These are phyloP conservation scores for Labia minor DNA, from an alignment of 2,888 invertebrate species.

Conservation along the genomic window DNA sequence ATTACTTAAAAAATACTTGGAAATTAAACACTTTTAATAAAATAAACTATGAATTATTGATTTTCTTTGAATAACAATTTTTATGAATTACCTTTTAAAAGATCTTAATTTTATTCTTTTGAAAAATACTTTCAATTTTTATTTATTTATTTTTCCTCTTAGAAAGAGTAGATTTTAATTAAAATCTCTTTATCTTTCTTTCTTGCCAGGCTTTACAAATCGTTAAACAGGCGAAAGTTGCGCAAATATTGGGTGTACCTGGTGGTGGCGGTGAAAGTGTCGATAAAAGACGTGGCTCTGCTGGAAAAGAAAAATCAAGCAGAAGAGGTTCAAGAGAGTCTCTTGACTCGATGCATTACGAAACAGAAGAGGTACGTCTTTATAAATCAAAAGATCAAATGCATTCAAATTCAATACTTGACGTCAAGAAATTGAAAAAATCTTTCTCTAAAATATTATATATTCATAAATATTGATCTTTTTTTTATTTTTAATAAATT, in stretches of 20 bases:
- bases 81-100: too few species aligned
- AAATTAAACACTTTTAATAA: neutral
- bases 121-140: too few species aligned
- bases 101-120: too few species aligned
- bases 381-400: conserved; percentile 24
- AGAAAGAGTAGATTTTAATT: too few species aligned
- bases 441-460: neutral
- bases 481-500: too few species aligned
- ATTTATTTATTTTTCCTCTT: too few species aligned
- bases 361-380: conserved; percentile 63
- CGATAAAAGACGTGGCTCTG: conserved; percentile 31
- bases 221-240: conserved; percentile 81
- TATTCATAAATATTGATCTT: neutral
- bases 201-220: conserved; percentile 70
- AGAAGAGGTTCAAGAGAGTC: conserved; percentile 62
- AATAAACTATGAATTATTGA: too few species aligned
- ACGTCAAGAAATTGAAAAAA: neutral
- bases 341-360: conserved; percentile 57
- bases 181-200: too few species aligned
- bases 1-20: neutral
- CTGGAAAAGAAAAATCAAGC: conserved; percentile 45
- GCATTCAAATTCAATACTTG: neutral
- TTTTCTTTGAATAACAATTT: too few species aligned
- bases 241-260: conserved; percentile 54
- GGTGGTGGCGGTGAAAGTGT: conserved; percentile 31